Base-by-base conservation (phyloP, 2,113 vertebrate genomes). In the Limanda limanda region DNA sequence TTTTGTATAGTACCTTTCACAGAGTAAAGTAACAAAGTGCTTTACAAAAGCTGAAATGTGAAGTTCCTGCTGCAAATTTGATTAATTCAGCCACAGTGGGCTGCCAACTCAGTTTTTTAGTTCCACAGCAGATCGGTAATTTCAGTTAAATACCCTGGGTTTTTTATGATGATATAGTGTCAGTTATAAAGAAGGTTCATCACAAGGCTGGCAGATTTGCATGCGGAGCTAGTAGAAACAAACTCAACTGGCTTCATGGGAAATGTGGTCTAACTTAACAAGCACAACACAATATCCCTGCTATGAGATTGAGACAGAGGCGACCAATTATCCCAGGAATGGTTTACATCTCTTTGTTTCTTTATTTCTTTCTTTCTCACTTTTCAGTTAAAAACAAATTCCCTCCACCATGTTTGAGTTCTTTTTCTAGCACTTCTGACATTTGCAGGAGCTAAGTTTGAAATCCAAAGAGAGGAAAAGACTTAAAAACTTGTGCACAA, bases 211-310 rank as follows among this genome's bases (percentile, higher is more conserved):
- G 40, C 40, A 18, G 1, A 48, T 8, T 17, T 51, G 47, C 47
- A 48, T 17, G 17, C 20, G 17, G 20, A 15, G 47, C 17, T 6
- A 18, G 15, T 17, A 18, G 47, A 15, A 18, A 47, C 11, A 17
- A 14, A 47, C 35, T 37, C 35, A 59, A 24, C 47, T 42, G 35
- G 21, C 8, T 75, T 72, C 56, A 68, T 31, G 24, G 21, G 60
- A 40, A 83, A 67, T 48, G 61, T 24, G 37, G 59, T 60, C 27
- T 23, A 17, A 71, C n/a, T 69, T 54, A 63, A 73, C 18, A 2
- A 73, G 56, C 31, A 37, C 35, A 71, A 70, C 61, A 86, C 31
- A 31, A 60, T 80, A 76, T 59, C 45, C 4, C 24, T 21, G 76
- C 24, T 63, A 52, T 57, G 78, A 61, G 23, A 66, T 1, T 48